These are phyloP conservation scores for Anthoptus insignis DNA, from an alignment of 2,888 invertebrate species.

Conservation along the genomic window DNA sequence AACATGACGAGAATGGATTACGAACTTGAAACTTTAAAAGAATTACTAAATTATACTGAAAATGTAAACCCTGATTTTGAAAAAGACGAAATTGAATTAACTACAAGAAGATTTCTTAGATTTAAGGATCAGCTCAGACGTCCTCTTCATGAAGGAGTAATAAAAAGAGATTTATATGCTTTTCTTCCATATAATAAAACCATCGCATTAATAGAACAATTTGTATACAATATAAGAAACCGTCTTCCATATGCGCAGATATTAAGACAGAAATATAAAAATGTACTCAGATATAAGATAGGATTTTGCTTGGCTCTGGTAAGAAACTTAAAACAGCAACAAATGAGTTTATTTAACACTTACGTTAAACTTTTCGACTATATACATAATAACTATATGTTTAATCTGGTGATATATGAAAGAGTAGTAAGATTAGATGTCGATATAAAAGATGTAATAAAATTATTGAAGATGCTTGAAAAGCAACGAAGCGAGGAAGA, in stretches of 20 bases:
- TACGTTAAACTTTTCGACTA: conserved; percentile 12
- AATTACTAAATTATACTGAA: no score
- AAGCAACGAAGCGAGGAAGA: conserved; percentile 7
- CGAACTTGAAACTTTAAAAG: no score
- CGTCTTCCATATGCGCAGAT: conserved; percentile 55
- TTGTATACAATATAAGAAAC: conserved; percentile 59
- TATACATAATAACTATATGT: conserved; percentile 34
- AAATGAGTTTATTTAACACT: conserved; percentile 49
- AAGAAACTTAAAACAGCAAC: conserved; percentile 53
- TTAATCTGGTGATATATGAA: conserved; percentile 55
- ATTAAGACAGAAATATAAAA: conserved; percentile 56
- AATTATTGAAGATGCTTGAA: conserved; percentile 32
- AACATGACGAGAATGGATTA: no score
- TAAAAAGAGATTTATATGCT: background rate
- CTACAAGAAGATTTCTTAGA: conserved; percentile 53
- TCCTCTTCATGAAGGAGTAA: background rate
- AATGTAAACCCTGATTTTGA: conserved; percentile 50
- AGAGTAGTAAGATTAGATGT: conserved; percentile 55
- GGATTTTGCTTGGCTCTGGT: conserved; percentile 58
- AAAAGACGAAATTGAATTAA: conserved; percentile 43
- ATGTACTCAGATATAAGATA: conserved; percentile 51
- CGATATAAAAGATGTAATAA: conserved; percentile 54
- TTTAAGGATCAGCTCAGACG: conserved; percentile 27
- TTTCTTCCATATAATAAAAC: background rate
- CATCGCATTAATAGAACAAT: conserved; percentile 56